Evolutionary conservation across 2,888 invertebrate species (phyloP), one percentile per base, ranked within the genome.

Genomic region (Psococerastis gibbosa): DNA sequence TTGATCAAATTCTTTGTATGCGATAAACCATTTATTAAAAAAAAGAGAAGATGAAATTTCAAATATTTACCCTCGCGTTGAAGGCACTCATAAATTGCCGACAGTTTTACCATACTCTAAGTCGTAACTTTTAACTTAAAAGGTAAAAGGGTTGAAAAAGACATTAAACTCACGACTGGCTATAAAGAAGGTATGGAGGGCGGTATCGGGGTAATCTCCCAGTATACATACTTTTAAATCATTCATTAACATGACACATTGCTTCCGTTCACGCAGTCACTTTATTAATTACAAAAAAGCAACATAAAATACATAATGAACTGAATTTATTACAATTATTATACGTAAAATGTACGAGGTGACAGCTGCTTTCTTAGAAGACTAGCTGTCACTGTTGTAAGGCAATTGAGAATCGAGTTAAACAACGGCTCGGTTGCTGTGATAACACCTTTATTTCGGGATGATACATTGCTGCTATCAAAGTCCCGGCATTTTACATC

Each of bases 181-280:
- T n/a, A n/a, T n/a, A n/a, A n/a, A n/a, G n/a, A n/a, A n/a, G n/a
- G n/a, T n/a, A n/a, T n/a, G n/a, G n/a, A n/a, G n/a, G n/a, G n/a
- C n/a, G n/a, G n/a, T n/a, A n/a, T n/a, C n/a, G n/a, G n/a, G n/a
- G n/a, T n/a, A n/a, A n/a, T n/a, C n/a, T n/a, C n/a, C n/a, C n/a
- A n/a, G n/a, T n/a, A n/a, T n/a, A n/a, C n/a, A n/a, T n/a, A n/a
- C n/a, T 33, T 33, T 33, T 33, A 33, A 16, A 16, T 5, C 33
- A 17, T 17, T 38, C 38, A 38, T 38, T 38, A 38, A 16, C 38
- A 18, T 38, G 38, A 38, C 20, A 22, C 22, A 38, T 38, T 38
- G 38, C 38, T 38, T 38, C 38, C 38, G 38, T 38, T 38, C 38
- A 38, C 38, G 38, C 38, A 38, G 15, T 13, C 38, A 20, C 18